Evolutionary conservation across 2,888 invertebrate genomes (phyloP), one percentile per base, ranked within the genome.

Genomic region (Molanna angustata): DNA sequence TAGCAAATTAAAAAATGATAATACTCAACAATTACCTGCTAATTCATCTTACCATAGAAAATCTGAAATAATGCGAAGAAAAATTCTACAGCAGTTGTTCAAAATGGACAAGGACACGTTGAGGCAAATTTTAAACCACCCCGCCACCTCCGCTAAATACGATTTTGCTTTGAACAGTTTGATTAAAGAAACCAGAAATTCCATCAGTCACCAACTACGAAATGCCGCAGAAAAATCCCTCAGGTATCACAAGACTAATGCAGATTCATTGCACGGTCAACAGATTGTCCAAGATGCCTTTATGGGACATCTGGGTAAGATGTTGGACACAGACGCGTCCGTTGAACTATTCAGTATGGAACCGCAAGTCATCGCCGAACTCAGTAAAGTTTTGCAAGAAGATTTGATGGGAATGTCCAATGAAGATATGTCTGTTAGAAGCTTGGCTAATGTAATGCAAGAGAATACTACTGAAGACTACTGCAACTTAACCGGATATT

Each of bases 261-360:
- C 64, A 80, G 64, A 80, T 73, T 61, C 80, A 84, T 62, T 80
- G 73, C 56, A 87, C 71, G 62, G 83, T 80, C 44, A 90, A 77
- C 64, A 87, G 52, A 75, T 86, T 79, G 75, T 83, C 82, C 64
- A 91, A 65, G 64, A 90, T 80, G 78, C 90, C 79, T 71, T 90
- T 80, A 70, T 92, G 87, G 64, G 90, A 72, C 63, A 86, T 68
- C 70, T 80, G 78, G 80, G 78, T 54, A 77, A 79, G 41, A 73
- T 82, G 61, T 62, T 82, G 18, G 80, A 82, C 62, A 79, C 80
- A 0, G 77, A 79, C 59, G 80, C 80, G 33, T 74, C 76, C 11
- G 69, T 82, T 0, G 70, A 80, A 33, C 67, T 82, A 7, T 75
- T 77, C 57, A 80, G 81, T 62, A 71, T 82, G 46, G 81, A 82